Evolutionary conservation across 2,113 vertebrate genomes (phyloP), one percentile per base, ranked within the genome.

Genomic region (Tor tambroides): DNA sequence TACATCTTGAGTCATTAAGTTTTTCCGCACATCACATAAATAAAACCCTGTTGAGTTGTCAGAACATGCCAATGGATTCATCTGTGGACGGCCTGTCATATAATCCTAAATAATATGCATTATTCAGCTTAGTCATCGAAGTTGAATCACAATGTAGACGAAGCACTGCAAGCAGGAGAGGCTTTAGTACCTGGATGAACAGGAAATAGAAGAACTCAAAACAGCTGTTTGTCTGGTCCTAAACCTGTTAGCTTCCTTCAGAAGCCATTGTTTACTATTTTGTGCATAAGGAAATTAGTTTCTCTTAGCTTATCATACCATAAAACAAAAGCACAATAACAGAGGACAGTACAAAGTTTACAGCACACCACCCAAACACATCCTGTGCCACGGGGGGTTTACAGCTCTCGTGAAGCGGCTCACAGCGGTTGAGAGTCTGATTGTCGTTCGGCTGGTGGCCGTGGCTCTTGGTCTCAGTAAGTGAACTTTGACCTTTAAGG

Each of bases 261-360:
- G 71, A 87, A 91, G 85, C 72, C 67, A 0, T 78, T 87, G 86
- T 90, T 90, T 84, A 90, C 78, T 17, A 43, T 65, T 63, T 28
- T 12, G 14, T 23, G 15, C 76, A 28, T 78, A 67, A 77, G 77
- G 74, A 54, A 89, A 84, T 41, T 26, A 82, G 41, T 77, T 78
- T 41, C 14, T 43, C 83, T 69, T 54, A 8, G 15, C 83, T 63
- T 63, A 80, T 88, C 79, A 84, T 69, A 61, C 28, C 77, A 63
- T 69, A 85, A 83, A 83, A 41, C 69, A 76, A 87, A 69, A 49
- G 46, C 0, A 51, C 35, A 54, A 43, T 41, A 63, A 87, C 43
- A 26, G 0, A 84, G 8, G 23, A 32, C 28, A 71, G 72, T 61
- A 61, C 46, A 80, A 69, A 86, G 61, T 54, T 88, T 35, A 28